Conservation (phyloP, 2,113 vertebrate species). For the Ondatra zibethicus region DNA sequence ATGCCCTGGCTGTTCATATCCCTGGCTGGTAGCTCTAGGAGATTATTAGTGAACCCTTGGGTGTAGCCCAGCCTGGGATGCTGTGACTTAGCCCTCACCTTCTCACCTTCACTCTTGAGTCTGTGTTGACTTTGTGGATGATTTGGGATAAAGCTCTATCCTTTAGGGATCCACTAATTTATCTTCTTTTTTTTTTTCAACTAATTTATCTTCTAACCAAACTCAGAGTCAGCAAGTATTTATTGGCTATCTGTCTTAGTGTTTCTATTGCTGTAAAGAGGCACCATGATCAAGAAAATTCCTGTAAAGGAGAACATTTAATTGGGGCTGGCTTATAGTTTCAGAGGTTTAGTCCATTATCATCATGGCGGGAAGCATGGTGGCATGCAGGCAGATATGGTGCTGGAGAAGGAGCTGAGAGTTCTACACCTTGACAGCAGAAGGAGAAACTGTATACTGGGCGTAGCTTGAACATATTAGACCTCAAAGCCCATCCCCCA, state of each 20-base stretch:
- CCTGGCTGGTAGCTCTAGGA: not conserved
- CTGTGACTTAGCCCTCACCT: not conserved
- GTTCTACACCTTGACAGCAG: not conserved
- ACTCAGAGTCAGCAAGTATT: not conserved
- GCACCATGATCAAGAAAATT: not conserved
- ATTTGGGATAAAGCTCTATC: not conserved
- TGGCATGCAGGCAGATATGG: not conserved
- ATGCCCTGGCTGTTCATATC: not conserved
- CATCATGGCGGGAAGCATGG: not conserved
- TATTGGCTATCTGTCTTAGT: not conserved
- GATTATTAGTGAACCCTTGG: not conserved
- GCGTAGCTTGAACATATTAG: not conserved
- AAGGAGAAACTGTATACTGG: not conserved
- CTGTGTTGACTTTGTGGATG: not conserved
- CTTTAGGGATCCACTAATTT: not conserved
- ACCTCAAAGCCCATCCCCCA: not conserved
- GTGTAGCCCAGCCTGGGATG: not conserved
- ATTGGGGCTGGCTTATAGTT: not conserved
- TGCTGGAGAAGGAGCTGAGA: not conserved
- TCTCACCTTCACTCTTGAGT: not conserved
- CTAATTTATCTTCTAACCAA: not conserved
- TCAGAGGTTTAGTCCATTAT: not conserved
- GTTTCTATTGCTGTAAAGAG: not conserved
- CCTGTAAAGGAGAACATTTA: not conserved
- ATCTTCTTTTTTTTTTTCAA: not conserved